phyloP scores from a whole-genome alignment of 2,113 vertebrate species.

The Nematolebias whitei region DNA sequence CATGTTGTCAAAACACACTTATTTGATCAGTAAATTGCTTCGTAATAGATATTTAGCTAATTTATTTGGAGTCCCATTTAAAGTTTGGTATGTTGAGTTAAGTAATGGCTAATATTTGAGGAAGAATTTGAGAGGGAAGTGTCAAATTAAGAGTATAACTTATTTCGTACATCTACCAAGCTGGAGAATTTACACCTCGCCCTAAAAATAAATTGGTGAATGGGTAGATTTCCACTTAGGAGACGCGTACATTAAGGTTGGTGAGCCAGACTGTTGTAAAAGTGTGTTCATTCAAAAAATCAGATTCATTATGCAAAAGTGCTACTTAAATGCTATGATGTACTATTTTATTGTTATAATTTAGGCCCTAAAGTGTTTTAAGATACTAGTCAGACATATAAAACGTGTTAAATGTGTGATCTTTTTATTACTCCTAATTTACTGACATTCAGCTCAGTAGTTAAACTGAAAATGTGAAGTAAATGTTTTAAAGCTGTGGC shows the following conservation, averaged over 20 bases:
- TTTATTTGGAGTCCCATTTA: slow-evolving; percentile 7
- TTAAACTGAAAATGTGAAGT: too few relatives aligned
- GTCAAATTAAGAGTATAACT: slow-evolving; percentile 35
- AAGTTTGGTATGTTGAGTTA: slow-evolving; percentile 24
- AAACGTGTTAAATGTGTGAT: background rate
- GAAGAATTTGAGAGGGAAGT: slow-evolving; percentile 39
- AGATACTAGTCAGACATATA: background rate
- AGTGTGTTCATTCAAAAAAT: too few relatives aligned
- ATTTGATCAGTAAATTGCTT: slow-evolving; percentile 7
- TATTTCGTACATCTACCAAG: slow-evolving; percentile 53
- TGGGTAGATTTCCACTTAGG: slow-evolving; percentile 32
- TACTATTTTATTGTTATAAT: background rate
- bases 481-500: too few relatives aligned
- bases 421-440: background rate
- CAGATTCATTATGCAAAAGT: too few relatives aligned
- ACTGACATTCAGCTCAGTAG: too few relatives aligned
- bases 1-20: slow-evolving; percentile 8
- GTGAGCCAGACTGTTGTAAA: slow-evolving; percentile 1
- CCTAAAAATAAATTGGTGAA: slow-evolving; percentile 41
- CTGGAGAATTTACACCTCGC: slow-evolving; percentile 63
- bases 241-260: slow-evolving; percentile 22
- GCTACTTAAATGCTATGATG: background rate
- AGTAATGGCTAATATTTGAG: slow-evolving; percentile 39
- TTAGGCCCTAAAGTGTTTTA: background rate
- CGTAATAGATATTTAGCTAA: slow-evolving; percentile 20